Conservation (phyloP, 2,113 vertebrate genomes). For the Murina feae region DNA sequence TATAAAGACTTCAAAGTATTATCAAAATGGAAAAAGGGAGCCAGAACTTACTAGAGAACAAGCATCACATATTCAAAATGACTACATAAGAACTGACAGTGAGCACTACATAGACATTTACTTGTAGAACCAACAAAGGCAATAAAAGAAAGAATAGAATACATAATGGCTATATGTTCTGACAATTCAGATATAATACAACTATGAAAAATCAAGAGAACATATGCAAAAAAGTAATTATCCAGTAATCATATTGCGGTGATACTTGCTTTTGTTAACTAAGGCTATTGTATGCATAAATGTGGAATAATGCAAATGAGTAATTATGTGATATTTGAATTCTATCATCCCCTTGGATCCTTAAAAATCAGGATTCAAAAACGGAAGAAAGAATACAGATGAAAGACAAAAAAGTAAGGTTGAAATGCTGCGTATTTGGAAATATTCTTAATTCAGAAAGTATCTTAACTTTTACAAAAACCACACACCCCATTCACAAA, state of each 20-base stretch:
- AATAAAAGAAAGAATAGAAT: neutral
- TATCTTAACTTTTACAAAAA: neutral
- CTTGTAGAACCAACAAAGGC: neutral
- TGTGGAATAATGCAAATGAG: neutral
- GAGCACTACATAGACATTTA: neutral
- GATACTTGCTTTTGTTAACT: neutral
- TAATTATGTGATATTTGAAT: neutral
- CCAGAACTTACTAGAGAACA: neutral
- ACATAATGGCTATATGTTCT: neutral
- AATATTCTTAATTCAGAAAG: neutral
- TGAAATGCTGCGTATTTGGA: neutral
- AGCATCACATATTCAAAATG: neutral
- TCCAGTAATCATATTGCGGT: neutral
- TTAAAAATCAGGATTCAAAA: constrained; percentile 26
- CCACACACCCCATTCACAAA: neutral
- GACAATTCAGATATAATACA: neutral
- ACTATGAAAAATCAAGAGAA: neutral
- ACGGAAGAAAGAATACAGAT: neutral
- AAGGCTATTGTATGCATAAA: neutral
- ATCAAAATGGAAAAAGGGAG: neutral
- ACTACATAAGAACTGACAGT: neutral
- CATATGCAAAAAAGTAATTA: neutral
- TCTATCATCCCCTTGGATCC: neutral
- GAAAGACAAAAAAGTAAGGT: neutral
- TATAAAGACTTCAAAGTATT: neutral